A percentile compares a stretch with the other conserved stretches of the same genome.
These are phyloP conservation scores for Gymnocephalus cernua DNA, from an alignment of 2,113 vertebrate species.

Conservation along the genomic window DNA sequence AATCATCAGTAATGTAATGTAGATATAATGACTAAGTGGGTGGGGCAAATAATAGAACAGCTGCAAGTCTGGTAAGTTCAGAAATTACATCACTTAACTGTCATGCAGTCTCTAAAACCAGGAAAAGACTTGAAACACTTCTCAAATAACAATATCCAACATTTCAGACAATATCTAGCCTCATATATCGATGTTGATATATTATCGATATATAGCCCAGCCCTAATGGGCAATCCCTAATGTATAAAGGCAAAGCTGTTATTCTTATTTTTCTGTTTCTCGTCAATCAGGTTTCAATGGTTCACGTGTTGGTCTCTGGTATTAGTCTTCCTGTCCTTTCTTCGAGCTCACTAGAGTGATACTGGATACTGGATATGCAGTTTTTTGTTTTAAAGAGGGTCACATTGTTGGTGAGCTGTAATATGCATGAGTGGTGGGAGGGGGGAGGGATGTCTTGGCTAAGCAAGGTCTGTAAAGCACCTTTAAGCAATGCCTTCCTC, in stretches of 20 bases:
- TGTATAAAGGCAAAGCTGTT: neutral
- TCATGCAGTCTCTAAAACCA: no score
- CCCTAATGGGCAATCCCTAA: neutral
- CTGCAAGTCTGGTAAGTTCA: no score
- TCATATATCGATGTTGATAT: no score
- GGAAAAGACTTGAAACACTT: no score
- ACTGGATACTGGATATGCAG: neutral
- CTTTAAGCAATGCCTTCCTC: constrained; percentile 30
- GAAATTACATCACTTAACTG: no score
- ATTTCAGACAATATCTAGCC: no score
- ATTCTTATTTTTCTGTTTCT: no score
- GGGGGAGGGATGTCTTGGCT: neutral
- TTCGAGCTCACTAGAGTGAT: neutral
- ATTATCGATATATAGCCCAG: no score
- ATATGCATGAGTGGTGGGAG: neutral
- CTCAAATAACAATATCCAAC: no score
- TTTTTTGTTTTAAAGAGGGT: neutral
- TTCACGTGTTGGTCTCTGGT: neutral
- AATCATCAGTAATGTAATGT: no score
- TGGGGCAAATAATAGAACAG: no score
- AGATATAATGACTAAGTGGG: no score
- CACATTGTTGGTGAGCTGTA: neutral
- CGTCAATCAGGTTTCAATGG: neutral
- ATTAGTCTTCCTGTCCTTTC: neutral
- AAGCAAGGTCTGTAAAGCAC: neutral